These are phyloP conservation scores for Drosophila kambysellisi DNA, from an alignment of 2,888 invertebrate genomes.

Conservation along the genomic window DNA sequence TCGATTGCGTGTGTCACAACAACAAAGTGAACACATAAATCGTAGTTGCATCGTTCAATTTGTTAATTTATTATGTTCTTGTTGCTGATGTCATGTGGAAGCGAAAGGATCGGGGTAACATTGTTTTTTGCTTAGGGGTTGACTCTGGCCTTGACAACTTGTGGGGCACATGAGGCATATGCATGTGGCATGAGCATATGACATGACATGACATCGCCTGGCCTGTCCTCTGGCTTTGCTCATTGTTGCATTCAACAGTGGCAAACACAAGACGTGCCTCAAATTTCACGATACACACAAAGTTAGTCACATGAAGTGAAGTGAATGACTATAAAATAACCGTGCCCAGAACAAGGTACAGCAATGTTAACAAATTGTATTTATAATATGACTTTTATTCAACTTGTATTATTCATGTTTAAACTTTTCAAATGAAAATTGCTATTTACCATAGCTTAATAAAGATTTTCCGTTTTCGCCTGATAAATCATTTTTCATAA, in stretches of 20 bases:
- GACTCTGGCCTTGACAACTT: slow-evolving; percentile 46
- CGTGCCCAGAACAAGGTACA: neutral
- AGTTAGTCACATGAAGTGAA: neutral
- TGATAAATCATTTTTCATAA: neutral
- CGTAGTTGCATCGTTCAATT: slow-evolving; percentile 21
- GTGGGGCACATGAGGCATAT: slow-evolving; percentile 34
- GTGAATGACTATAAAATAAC: slow-evolving; percentile 4
- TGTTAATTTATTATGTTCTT: slow-evolving; percentile 53
- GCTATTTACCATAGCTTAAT: neutral
- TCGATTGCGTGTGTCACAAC: slow-evolving; percentile 67
- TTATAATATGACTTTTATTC: neutral
- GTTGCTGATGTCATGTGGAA: slow-evolving; percentile 50
- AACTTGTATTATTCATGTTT: neutral
- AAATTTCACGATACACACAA: slow-evolving; percentile 30
- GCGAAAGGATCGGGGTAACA: slow-evolving; percentile 25
- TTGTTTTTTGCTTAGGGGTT: slow-evolving; percentile 28
- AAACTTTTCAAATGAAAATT: neutral
- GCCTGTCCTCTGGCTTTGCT: slow-evolving; percentile 21
- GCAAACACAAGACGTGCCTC: slow-evolving; percentile 39
- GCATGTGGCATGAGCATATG: slow-evolving; percentile 21
- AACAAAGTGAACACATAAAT: slow-evolving; percentile 46
- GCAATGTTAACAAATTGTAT: neutral
- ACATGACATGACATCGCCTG: slow-evolving; percentile 36
- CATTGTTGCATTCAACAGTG: slow-evolving; percentile 37
- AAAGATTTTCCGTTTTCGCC: neutral